A percentile compares a stretch with the other conserved stretches of the same genome.
Conservation (phyloP, 1,140 invertebrate species). For the Hylaeus volcanicus region DNA sequence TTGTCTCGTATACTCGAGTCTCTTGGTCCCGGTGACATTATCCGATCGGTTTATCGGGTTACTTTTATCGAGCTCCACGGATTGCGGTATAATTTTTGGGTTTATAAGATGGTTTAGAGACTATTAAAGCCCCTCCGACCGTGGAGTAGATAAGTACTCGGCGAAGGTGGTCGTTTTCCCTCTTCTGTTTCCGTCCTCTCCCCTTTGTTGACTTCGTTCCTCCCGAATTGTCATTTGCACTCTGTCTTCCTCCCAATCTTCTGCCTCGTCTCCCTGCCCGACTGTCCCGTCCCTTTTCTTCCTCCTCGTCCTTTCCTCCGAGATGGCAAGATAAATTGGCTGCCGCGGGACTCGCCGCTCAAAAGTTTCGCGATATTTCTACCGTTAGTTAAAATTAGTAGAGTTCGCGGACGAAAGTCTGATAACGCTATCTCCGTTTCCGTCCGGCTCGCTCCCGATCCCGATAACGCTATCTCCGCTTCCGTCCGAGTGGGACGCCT, state of each 20-base stretch:
- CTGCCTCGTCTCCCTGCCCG: too few relatives aligned
- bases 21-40: conserved; percentile 38
- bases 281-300: too few relatives aligned
- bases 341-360: conserved; percentile 44
- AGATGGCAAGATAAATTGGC: conserved; percentile 66
- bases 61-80: conserved; percentile 43
- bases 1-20: neutral
- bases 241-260: neutral
- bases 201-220: neutral
- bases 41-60: conserved; percentile 69
- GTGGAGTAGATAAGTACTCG: conserved; percentile 55
- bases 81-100: conserved; percentile 50
- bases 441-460: conserved; percentile 13
- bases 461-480: conserved; percentile 15
- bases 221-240: neutral
- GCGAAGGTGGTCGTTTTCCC: neutral
- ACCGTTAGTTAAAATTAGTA: conserved; percentile 64
- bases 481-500: neutral
- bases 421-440: conserved; percentile 61
- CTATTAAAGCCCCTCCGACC: conserved; percentile 32
- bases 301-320: neutral
- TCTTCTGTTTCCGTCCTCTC: conserved; percentile 4
- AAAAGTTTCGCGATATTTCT: conserved; percentile 67
- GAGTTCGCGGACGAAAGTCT: conserved; percentile 55
- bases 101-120: conserved; percentile 39